Base-by-base conservation (phyloP, 1,140 invertebrate species). In the Periplaneta americana region DNA sequence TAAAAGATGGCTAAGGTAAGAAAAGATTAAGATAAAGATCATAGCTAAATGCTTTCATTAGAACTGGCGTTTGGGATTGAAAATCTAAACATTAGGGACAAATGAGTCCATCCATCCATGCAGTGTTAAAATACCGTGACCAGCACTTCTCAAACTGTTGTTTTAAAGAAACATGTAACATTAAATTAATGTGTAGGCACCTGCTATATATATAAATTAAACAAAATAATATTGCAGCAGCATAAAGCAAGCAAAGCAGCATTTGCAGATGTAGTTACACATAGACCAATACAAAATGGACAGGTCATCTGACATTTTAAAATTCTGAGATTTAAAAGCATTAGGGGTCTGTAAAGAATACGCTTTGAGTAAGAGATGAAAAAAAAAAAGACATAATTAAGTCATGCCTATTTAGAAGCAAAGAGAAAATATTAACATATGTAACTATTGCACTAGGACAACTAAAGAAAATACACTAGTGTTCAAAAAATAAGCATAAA, bases 141-240 rank as follows among this genome's bases (percentile, higher is more conserved):
- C 76, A 39, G 34, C 35, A 78, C 34, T 31, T 78, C 28, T 78
- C 35, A 78, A 39, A 78, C 28, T 35, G 34, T 32, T 78, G 13
- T 78, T 78, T 78, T 39, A 35, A 78, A 78, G n/a, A 66, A 3
- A 35, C 36, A 39, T 8, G 18, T 39, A 66, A 36, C 13, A 36
- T 78, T 78, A 36, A 28, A 36, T 78, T 78, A 78, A 78, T 78
- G 35, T 36, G 76, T 78, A 78, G 76, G 76, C 33, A 78, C 28
- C 18, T 36, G 76, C 76, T 78, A 78, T n/a, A 66, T 48, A 48
- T 48, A 48, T n/a, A n/a, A n/a, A n/a, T n/a, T n/a, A 48, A 15
- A 15, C 15, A 48, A 10, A 48, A 1, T 6, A 10, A 13, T 48
- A 15, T 48, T 48, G n/a, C 39, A 48, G 39, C n/a, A 66, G 11